Percentiles rank a stretch among this genome's conserved stretches.
Conservation (phyloP, 2,888 invertebrate genomes). For the Plemyria rubiginata region DNA sequence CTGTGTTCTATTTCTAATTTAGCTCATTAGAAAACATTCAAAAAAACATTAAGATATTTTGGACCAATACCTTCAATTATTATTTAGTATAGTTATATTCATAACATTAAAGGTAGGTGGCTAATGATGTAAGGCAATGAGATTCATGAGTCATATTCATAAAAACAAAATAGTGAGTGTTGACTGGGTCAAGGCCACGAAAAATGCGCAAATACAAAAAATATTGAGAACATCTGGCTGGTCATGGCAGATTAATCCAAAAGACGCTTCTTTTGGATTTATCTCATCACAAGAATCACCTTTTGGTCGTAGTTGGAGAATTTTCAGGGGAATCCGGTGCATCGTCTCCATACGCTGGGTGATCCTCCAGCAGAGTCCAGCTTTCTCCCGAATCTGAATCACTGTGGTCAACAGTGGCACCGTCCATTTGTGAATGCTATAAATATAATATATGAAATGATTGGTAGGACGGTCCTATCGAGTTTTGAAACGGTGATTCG, state of each 20-base stretch:
- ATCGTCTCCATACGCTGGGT: conserved; percentile 58
- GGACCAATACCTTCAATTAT: no score
- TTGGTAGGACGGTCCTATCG: neutral
- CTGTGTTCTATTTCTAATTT: no score
- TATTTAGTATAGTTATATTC: no score
- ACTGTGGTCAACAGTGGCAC: conserved; percentile 67
- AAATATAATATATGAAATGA: neutral
- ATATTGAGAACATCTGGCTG: no score
- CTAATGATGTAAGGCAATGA: no score
- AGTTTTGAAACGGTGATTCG: neutral
- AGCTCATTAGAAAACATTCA: no score
- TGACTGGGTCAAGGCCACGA: conserved; percentile 19
- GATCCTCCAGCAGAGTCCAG: conserved; percentile 76
- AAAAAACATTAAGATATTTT: no score
- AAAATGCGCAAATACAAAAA: neutral
- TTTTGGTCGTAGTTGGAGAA: conserved; percentile 45
- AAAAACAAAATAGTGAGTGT: neutral
- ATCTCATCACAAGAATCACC: conserved; percentile 46
- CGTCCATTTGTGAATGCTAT: conserved; percentile 66
- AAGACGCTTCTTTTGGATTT: no score
- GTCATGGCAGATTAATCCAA: neutral
- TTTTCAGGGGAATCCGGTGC: conserved; percentile 56
- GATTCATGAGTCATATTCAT: no score
- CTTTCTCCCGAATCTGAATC: conserved; percentile 83
- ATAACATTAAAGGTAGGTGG: no score